Conservation (phyloP, 2,797 vertebrate genomes). For the Phalloptychus januarius region DNA sequence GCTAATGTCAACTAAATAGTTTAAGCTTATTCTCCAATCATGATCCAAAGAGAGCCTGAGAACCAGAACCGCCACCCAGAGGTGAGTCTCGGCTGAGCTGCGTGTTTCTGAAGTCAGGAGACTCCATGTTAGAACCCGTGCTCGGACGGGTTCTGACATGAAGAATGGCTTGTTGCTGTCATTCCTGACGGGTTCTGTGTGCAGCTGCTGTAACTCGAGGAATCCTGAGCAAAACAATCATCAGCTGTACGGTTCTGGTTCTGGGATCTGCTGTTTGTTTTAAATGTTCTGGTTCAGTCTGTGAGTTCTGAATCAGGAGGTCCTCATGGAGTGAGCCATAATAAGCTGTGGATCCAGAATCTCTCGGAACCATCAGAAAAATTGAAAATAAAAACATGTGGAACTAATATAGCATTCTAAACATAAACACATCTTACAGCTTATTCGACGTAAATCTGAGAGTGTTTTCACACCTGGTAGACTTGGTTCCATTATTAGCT, state of each 20-base stretch:
- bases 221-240: not conserved
- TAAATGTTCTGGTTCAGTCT: not conserved
- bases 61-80: not conserved
- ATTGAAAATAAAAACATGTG: not conserved
- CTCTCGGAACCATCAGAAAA: not conserved
- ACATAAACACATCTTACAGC: too few species aligned
- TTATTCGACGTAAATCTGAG: too few species aligned
- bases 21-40: not conserved
- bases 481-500: too few species aligned
- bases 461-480: too few species aligned
- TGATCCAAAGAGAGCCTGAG: not conserved
- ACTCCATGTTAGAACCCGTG: too few species aligned
- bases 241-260: not conserved
- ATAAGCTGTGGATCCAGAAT: not conserved
- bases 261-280: not conserved
- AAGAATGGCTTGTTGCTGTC: constrained; percentile 12
- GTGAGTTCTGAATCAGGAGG: not conserved
- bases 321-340: not conserved
- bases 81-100: not conserved
- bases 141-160: constrained; percentile 43
- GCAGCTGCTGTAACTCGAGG: not conserved
- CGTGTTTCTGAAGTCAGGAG: not conserved
- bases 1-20: not conserved
- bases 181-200: constrained; percentile 15
- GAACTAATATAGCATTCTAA: too few species aligned